Evolutionary conservation across 2,113 vertebrate species (phyloP).

Genomic region (Anarhynchus alexandrinus): DNA sequence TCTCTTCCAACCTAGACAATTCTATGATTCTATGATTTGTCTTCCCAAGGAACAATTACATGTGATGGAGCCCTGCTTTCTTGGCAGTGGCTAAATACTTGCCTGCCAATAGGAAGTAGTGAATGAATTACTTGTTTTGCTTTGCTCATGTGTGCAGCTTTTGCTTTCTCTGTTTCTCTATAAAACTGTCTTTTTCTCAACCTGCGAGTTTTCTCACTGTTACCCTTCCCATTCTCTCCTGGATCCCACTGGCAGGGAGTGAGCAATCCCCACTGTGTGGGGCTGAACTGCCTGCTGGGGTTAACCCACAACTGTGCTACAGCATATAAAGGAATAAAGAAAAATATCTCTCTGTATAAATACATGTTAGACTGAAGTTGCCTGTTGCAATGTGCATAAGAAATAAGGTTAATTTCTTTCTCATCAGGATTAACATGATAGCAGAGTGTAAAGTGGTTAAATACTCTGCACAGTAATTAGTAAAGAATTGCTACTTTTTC

Average conservation of each 20-base stretch:
- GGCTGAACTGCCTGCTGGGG: neutral
- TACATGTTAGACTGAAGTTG: neutral
- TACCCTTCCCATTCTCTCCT: neutral
- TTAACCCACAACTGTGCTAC: neutral
- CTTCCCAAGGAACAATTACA: too few species aligned
- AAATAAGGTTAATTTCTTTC: neutral
- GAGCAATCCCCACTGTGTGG: neutral
- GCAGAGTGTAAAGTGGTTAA: neutral
- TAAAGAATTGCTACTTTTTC: neutral
- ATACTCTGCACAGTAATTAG: neutral
- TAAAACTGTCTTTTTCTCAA: neutral
- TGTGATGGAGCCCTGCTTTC: neutral
- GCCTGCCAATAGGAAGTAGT: neutral
- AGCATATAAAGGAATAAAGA: neutral
- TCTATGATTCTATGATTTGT: too few species aligned
- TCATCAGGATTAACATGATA: neutral
- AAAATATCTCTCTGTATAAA: neutral
- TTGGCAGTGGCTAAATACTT: neutral
- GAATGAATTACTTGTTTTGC: neutral
- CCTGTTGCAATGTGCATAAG: neutral
- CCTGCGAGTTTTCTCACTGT: rapidly evolving
- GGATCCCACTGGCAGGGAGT: rapidly evolving
- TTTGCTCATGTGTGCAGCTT: neutral
- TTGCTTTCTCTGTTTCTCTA: neutral
- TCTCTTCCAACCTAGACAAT: too few species aligned